Base-by-base conservation (phyloP, 2,113 vertebrate species). In the Nansenia antarctica region DNA sequence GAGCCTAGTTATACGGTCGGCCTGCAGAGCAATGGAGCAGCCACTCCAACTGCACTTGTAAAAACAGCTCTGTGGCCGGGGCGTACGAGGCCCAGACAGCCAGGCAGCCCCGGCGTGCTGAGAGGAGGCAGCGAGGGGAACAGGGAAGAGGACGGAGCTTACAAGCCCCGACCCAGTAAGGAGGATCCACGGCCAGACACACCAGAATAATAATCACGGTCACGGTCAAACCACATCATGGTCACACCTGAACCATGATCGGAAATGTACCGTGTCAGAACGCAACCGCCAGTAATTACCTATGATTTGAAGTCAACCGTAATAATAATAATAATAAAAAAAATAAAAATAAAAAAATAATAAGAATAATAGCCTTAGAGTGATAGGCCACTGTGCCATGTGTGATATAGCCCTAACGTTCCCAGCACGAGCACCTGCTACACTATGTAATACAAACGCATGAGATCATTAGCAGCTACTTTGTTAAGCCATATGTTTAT, bases 11-110 rank as follows among this genome's bases (percentile, higher is more conserved):
- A 85, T 80, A 90, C 76, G 86, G 84, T 82, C 86, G 85, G 85
- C 76, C 87, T 88, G 84, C 86, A 87, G 82, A 85, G 87, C 86
- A 89, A 90, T 89, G 86, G 86, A 89, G 87, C 90, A 88, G 85
- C 0, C 60, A 86, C 81, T 87, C 81, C 60, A n/a, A n/a, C n/a
- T 84, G 77, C 86, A 90, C 88, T 91, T 90, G 88, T 89, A 88
- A 88, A 91, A 90, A 89, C 90, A 89, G 80, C 82, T 78, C 69
- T 84, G 85, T 63, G 81, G 86, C 85, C 82, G 85, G 72, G 14
- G 73, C 80, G n/a, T 4, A 39, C 26, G 39, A 47, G 14, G n/a
- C 12, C 72, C 82, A 89, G 83, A 81, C 70, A 83, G 71, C 53
- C 79, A 71, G 81, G 63, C 81, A 71, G 79, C 63, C 81, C n/a